Evolutionary conservation across 2,113 vertebrate genomes (phyloP).

Genomic region (Notarius quadriscutis): DNA sequence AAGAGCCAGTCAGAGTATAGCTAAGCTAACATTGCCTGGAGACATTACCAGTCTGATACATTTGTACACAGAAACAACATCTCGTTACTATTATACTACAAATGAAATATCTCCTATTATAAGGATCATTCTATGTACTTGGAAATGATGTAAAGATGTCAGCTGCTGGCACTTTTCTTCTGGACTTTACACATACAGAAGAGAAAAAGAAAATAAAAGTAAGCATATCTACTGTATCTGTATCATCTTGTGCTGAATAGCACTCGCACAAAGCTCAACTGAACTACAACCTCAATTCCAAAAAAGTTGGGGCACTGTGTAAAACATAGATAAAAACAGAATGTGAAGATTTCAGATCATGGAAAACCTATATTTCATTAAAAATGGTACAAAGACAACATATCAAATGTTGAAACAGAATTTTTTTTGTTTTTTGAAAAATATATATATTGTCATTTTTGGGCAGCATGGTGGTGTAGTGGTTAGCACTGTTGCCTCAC

Average conservation of each 20-base stretch:
- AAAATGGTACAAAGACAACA: too few species aligned
- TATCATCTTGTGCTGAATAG: neutral
- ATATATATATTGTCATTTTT: too few species aligned
- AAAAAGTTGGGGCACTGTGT: too few species aligned
- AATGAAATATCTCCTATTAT: neutral
- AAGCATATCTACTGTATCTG: neutral
- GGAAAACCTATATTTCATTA: too few species aligned
- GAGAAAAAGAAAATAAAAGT: neutral
- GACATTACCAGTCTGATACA: neutral
- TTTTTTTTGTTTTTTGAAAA: too few species aligned
- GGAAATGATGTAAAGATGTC: neutral
- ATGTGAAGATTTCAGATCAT: too few species aligned
- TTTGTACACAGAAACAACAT: neutral
- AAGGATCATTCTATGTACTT: neutral
- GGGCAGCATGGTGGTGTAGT: too few species aligned
- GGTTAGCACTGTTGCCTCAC: too few species aligned
- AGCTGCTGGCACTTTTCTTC: neutral
- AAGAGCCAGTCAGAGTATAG: constrained; percentile 20
- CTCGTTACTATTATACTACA: neutral
- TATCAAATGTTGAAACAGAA: too few species aligned
- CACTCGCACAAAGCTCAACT: neutral
- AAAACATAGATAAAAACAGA: too few species aligned
- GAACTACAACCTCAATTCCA: neutral
- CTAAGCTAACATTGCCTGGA: constrained; percentile 6
- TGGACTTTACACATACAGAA: neutral